These are phyloP conservation scores for Plecotus auritus DNA, from an alignment of 2,113 vertebrate genomes.

Conservation along the genomic window DNA sequence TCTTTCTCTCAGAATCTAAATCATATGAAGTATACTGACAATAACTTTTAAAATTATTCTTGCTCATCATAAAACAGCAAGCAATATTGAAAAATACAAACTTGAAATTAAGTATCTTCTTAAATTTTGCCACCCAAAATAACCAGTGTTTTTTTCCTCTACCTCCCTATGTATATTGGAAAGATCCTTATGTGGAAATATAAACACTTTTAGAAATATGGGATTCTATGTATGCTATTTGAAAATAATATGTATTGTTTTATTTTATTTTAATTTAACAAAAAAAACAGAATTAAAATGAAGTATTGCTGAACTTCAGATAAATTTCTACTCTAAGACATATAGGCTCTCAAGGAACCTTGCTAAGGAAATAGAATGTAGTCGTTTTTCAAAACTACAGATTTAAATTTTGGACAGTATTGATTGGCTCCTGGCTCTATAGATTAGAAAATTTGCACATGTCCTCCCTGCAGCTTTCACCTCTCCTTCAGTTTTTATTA, in stretches of 20 bases:
- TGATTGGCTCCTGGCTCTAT: neutral
- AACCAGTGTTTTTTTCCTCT: neutral
- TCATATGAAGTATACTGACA: neutral
- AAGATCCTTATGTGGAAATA: neutral
- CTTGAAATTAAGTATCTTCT: neutral
- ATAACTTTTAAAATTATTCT: neutral
- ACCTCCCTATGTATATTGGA: neutral
- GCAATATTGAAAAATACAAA: neutral
- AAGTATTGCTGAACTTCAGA: neutral
- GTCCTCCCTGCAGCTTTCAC: neutral
- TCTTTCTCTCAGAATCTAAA: neutral
- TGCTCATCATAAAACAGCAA: neutral
- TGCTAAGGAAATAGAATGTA: neutral
- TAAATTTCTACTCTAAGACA: neutral
- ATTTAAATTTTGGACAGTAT: neutral
- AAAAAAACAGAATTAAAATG: neutral
- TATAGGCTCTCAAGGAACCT: neutral
- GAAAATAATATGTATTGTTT: neutral
- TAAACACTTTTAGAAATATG: neutral
- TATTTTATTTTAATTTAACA: neutral
- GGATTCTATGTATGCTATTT: neutral
- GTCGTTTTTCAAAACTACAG: neutral
- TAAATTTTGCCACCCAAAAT: neutral
- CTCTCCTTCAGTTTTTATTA: neutral
- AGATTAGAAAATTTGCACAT: neutral